phyloP scores from a whole-genome alignment of 1,140 invertebrate genomes.

The Muscidifurax raptorellus region DNA sequence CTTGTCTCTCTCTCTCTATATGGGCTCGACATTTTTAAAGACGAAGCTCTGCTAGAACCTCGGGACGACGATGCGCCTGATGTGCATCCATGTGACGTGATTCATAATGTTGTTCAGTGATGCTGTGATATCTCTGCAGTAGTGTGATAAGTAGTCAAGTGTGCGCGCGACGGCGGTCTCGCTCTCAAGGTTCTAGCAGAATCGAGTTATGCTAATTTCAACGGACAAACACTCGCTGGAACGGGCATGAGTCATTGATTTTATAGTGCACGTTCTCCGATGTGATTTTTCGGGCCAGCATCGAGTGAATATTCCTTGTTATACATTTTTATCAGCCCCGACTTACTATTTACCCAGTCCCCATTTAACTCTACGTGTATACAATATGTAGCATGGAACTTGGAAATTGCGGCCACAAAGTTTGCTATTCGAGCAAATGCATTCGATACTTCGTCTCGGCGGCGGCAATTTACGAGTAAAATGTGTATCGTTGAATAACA shows the following conservation, averaged over 20 bases:
- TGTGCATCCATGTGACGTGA: not conserved
- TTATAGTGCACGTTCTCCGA: not conserved
- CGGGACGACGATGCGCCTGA: not conserved
- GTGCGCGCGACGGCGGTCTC: not conserved
- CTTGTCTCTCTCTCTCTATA: not conserved
- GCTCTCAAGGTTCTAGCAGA: too few relatives aligned
- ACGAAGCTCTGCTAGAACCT: not conserved
- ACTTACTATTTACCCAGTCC: too few relatives aligned
- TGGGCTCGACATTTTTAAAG: not conserved
- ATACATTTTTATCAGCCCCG: too few relatives aligned
- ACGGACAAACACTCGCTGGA: too few relatives aligned
- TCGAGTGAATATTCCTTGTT: too few relatives aligned
- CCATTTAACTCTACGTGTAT: too few relatives aligned
- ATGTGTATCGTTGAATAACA: too few relatives aligned
- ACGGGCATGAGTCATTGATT: not conserved
- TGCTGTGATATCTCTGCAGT: not conserved
- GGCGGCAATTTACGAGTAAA: too few relatives aligned
- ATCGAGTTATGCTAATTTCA: too few relatives aligned
- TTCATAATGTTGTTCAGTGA: not conserved
- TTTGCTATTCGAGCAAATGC: not conserved
- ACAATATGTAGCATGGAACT: too few relatives aligned
- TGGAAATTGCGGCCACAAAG: not conserved
- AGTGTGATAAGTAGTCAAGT: not conserved
- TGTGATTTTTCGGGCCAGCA: not conserved
- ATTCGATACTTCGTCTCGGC: too few relatives aligned